A percentile compares a stretch with the other conserved stretches of the same genome.
Conservation (phyloP, 2,888 invertebrate genomes). For the Timema podura region DNA sequence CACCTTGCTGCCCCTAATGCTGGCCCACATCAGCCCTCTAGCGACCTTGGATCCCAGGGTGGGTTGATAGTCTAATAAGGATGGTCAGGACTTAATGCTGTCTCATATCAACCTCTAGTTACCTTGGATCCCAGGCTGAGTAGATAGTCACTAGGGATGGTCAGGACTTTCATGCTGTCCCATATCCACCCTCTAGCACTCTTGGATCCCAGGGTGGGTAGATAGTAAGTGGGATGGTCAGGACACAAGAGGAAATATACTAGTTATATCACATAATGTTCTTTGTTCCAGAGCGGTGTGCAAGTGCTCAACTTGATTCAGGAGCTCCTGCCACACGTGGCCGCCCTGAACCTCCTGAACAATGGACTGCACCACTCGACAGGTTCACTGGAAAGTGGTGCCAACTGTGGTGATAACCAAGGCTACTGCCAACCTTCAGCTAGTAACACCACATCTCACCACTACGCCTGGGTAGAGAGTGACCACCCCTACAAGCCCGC, state of each 20-base stretch:
- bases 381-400: conserved; percentile 43
- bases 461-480: conserved; percentile 90
- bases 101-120: too few species aligned
- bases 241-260: too few species aligned
- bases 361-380: conserved; percentile 43
- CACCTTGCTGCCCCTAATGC: conserved; percentile 74
- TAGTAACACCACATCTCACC: conserved; percentile 68
- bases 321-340: conserved; percentile 82
- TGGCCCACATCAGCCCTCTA: conserved; percentile 80
- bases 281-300: conserved; percentile 69
- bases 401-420: conserved; percentile 30
- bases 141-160: too few species aligned
- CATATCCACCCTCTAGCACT: conserved; percentile 77
- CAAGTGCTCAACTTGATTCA: conserved; percentile 82
- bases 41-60: conserved; percentile 79
- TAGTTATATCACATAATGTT: too few species aligned
- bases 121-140: too few species aligned
- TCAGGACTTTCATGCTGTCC: conserved; percentile 78
- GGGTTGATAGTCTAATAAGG: conserved; percentile 35
- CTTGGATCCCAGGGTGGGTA: conserved; percentile 83
- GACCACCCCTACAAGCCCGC: conserved; percentile 95
- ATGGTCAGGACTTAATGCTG: not conserved
- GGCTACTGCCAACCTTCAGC: conserved; percentile 28
- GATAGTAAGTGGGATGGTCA: too few species aligned
- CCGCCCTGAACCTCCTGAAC: conserved; percentile 70